phyloP scores from a whole-genome alignment of 2,888 invertebrate genomes.

The Scotopteryx bipunctaria region DNA sequence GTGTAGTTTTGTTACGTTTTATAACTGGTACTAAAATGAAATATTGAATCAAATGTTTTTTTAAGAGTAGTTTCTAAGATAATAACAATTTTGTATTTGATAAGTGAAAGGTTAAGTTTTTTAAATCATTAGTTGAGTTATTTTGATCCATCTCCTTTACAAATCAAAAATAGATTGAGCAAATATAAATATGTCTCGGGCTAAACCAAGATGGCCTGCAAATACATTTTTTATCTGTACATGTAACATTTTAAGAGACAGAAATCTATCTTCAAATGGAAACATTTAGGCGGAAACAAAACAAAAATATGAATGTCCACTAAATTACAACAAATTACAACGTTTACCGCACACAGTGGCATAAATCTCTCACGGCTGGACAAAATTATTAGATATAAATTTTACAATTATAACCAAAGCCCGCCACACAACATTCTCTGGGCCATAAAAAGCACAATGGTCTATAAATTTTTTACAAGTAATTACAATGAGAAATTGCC shows the following conservation, averaged over 20 bases:
- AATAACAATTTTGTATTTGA: too few relatives aligned
- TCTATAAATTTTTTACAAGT: constrained; percentile 75
- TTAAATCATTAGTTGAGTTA: too few relatives aligned
- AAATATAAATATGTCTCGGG: too few relatives aligned
- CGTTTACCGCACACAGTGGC: constrained; percentile 43
- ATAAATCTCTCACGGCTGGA: constrained; percentile 49
- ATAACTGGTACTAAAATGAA: background rate
- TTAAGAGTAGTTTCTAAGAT: too few relatives aligned
- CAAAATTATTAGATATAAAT: constrained; percentile 69
- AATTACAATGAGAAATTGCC: constrained; percentile 75
- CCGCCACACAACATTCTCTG: constrained; percentile 41
- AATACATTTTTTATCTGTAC: too few relatives aligned
- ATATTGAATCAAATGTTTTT: too few relatives aligned
- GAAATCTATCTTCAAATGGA: background rate
- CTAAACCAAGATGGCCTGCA: too few relatives aligned
- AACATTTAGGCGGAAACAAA: constrained; percentile 6
- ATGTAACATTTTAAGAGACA: too few relatives aligned
- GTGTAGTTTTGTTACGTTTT: background rate
- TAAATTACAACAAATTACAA: constrained; percentile 47
- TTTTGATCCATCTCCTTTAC: too few relatives aligned
- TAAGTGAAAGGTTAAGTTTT: too few relatives aligned
- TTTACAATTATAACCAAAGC: constrained; percentile 58
- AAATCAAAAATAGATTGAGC: too few relatives aligned
- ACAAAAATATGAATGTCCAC: constrained; percentile 24
- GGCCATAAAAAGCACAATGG: constrained; percentile 69